phyloP scores from a whole-genome alignment of 23 tunicate genomes.

The Trididemnum nubilum region DNA sequence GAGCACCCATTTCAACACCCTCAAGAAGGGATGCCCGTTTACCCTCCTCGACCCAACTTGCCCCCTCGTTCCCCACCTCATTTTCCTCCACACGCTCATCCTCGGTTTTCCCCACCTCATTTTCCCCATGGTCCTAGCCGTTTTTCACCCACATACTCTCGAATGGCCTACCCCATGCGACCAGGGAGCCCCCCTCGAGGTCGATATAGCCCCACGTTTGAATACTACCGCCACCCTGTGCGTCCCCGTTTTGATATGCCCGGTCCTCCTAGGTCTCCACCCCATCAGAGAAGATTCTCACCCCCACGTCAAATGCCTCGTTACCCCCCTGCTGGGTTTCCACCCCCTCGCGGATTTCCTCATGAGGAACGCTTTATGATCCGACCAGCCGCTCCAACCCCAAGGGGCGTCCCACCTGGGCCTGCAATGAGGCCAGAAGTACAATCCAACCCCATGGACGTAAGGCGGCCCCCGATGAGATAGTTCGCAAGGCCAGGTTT shows the following conservation, averaged over 20 bases:
- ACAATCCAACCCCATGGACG: constrained; percentile 26
- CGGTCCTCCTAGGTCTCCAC: constrained; percentile 49
- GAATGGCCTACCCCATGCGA: constrained; percentile 41
- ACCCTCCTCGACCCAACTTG: constrained; percentile 21
- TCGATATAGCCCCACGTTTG: constrained; percentile 51
- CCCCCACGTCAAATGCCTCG: constrained; percentile 40
- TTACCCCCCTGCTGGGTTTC: constrained; percentile 27
- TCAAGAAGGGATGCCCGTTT: constrained; percentile 18
- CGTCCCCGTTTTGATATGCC: constrained; percentile 28
- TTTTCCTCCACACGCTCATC: constrained; percentile 27
- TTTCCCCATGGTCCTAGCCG: constrained; percentile 37
- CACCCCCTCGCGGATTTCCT: constrained; percentile 42
- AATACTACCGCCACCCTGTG: constrained; percentile 25
- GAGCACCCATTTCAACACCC: constrained; percentile 31
- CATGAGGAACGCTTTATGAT: constrained; percentile 26
- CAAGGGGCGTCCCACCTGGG: constrained; percentile 18
- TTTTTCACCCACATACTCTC: constrained; percentile 38
- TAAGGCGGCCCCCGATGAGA: constrained; percentile 37
- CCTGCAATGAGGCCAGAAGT: constrained; percentile 25
- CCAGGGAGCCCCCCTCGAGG: constrained; percentile 47
- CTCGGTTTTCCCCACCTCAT: constrained; percentile 43
- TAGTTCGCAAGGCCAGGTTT: not conserved
- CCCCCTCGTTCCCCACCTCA: constrained; percentile 53
- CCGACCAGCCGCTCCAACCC: constrained; percentile 11
- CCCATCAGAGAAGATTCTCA: constrained; percentile 44